Evolutionary conservation across 2,888 invertebrate genomes (phyloP), one percentile per base, ranked within the genome.

Genomic region (Hydroisotoma schaefferi): DNA sequence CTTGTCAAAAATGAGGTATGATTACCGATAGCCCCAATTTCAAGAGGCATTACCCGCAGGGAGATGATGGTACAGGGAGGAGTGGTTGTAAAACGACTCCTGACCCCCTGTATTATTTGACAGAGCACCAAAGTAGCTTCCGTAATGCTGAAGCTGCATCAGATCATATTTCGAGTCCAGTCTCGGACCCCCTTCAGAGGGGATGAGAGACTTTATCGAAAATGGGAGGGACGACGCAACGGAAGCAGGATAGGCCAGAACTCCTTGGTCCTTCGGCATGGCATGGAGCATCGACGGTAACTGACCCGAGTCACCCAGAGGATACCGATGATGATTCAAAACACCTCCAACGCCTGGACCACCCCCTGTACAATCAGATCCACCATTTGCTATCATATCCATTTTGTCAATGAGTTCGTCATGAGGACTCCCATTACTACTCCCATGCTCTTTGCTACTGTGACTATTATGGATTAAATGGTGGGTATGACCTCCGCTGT

Each of bases 191-290:
- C 55, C 67, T 48, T 90, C 90, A 55, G 87, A 84, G 56, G 94
- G 93, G 75, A 95, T 83, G 76, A 95, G 83, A 78, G 93, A 87
- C 74, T 90, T 93, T 78, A 95, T 95, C 77, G 92, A 92, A 81
- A 95, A 95, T 25, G 94, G 94, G 38, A 58, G 59, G 28, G 61
- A 55, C 46, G 59, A 61, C 20, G 57, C 57, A 15, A 57, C 48
- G 44, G 52, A 29, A 25, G 61, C 49, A 10, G 66, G 60, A 28
- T 57, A 65, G 22, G 62, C 61, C 23, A 62, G 55, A 28, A 75
- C 85, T 47, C 63, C 57, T 48, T 67, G 67, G 20, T 40, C 40
- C 40, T 40, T 40, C n/a, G 40, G 40, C 57, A 57, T 63, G 60
- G 63, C 65, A 54, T 65, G 65, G 12, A 66, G 64, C 48, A 66